phyloP scores from a whole-genome alignment of 2,113 vertebrate genomes.

The Xyrauchen texanus region DNA sequence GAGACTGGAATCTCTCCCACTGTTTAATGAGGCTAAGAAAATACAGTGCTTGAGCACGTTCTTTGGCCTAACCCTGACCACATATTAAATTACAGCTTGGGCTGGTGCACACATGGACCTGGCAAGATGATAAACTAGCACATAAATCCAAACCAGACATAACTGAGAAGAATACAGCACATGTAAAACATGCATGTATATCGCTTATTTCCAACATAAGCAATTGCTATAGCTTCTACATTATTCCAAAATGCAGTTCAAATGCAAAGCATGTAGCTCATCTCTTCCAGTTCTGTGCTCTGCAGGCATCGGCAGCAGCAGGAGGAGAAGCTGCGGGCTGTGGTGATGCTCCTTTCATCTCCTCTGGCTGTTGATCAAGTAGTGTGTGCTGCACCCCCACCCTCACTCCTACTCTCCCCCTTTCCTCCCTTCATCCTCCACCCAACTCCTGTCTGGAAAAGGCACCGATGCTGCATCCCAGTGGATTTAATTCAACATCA shows the following conservation, averaged over 20 bases:
- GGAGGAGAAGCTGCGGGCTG: constrained; percentile 34
- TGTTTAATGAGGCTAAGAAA: constrained; percentile 44
- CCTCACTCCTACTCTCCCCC: constrained; percentile 20
- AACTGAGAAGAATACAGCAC: neutral
- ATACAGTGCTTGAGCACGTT: constrained; percentile 18
- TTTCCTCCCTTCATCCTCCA: constrained; percentile 47
- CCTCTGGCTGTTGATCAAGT: constrained; percentile 60
- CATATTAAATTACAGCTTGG: constrained; percentile 30
- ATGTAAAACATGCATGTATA: constrained; percentile 10
- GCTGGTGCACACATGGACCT: constrained; percentile 21
- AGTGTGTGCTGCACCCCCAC: constrained; percentile 18
- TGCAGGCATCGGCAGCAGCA: constrained; percentile 45
- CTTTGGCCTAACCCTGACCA: constrained; percentile 11
- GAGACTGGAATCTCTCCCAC: constrained; percentile 34
- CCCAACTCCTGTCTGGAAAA: constrained; percentile 33
- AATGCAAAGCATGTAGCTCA: constrained; percentile 25
- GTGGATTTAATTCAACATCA: constrained; percentile 11
- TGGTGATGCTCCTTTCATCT: constrained; percentile 55
- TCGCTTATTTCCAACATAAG: neutral
- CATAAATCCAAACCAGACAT: neutral
- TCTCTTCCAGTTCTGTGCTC: constrained; percentile 36
- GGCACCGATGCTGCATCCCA: constrained; percentile 37
- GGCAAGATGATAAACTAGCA: constrained; percentile 11
- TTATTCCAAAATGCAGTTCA: constrained; percentile 13
- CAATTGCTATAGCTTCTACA: neutral